A percentile compares a stretch with the other conserved stretches of the same genome.
Conservation (phyloP, 2,888 invertebrate species). For the Ypsolopha scabrella region DNA sequence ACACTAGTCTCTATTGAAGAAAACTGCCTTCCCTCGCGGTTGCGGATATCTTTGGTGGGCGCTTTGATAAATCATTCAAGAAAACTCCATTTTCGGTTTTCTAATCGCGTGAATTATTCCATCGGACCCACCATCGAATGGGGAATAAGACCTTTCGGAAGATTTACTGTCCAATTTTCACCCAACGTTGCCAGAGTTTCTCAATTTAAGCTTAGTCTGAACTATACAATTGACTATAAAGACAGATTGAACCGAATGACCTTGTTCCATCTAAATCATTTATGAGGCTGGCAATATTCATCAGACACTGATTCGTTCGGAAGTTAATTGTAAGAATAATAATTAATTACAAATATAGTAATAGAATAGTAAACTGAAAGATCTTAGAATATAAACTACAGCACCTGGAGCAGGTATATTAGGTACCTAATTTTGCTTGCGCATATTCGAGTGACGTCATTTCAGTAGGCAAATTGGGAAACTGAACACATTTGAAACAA, state of each 20-base stretch:
- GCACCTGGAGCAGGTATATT: no score
- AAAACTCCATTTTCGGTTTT: slow-evolving; percentile 1
- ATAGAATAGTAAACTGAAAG: no score
- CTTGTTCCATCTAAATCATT: background rate
- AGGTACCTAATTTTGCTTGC: background rate
- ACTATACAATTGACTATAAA: background rate
- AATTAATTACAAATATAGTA: no score
- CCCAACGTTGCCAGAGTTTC: background rate
- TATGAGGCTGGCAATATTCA: no score
- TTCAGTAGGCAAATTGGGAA: background rate
- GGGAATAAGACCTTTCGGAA: slow-evolving; percentile 1
- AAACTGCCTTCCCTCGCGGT: background rate
- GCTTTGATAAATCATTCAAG: slow-evolving; percentile 1
- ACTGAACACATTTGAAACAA: background rate
- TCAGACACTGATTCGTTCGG: no score
- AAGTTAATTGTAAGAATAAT: no score
- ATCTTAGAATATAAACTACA: no score
- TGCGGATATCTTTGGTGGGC: background rate
- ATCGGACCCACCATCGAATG: background rate
- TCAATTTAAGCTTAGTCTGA: background rate
- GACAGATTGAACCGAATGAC: background rate
- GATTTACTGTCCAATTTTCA: background rate
- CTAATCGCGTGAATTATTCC: slow-evolving; percentile 4
- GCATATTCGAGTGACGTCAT: background rate
- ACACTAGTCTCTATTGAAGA: background rate